Percentiles rank a stretch among this genome's conserved stretches.
phyloP scores from a whole-genome alignment of 2,888 invertebrate species.

The Drosophila recens region DNA sequence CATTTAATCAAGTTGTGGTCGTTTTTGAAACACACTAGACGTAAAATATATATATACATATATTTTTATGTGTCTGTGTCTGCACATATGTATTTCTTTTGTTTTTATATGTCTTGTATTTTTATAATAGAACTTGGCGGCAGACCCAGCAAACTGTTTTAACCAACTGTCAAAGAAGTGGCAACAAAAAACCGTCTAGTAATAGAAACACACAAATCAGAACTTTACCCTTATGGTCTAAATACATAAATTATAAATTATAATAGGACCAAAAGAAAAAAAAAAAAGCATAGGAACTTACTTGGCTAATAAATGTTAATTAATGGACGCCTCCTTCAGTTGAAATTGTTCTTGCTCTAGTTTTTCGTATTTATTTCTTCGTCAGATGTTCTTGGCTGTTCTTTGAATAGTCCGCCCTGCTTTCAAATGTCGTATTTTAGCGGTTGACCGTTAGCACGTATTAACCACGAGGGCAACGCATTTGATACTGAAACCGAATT shows the following conservation, averaged over 20 bases:
- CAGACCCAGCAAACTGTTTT: slow-evolving; percentile 39
- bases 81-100: slow-evolving; percentile 29
- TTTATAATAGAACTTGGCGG: slow-evolving; percentile 43
- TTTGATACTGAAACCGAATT: slow-evolving; percentile 77
- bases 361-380: slow-evolving; percentile 18
- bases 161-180: slow-evolving; percentile 36
- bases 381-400: slow-evolving; percentile 19
- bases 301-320: slow-evolving; percentile 64
- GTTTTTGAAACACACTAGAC: slow-evolving; percentile 32
- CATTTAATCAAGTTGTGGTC: slow-evolving; percentile 68
- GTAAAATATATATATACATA: slow-evolving; percentile 5
- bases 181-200: slow-evolving; percentile 23
- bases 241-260: slow-evolving; percentile 55
- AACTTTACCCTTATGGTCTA: slow-evolving; percentile 39
- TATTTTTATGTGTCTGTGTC: slow-evolving; percentile 11
- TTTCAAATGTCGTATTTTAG: slow-evolving; percentile 19
- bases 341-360: slow-evolving; percentile 22
- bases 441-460: slow-evolving; percentile 63
- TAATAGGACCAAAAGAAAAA: background rate
- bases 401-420: slow-evolving; percentile 48
- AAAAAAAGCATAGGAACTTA: slow-evolving; percentile 54
- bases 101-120: slow-evolving; percentile 36
- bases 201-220: slow-evolving; percentile 7
- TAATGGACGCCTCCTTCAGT: slow-evolving; percentile 34
- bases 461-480: slow-evolving; percentile 72